Base-by-base conservation (phyloP, 2,888 invertebrate genomes). In the Spodoptera picta region DNA sequence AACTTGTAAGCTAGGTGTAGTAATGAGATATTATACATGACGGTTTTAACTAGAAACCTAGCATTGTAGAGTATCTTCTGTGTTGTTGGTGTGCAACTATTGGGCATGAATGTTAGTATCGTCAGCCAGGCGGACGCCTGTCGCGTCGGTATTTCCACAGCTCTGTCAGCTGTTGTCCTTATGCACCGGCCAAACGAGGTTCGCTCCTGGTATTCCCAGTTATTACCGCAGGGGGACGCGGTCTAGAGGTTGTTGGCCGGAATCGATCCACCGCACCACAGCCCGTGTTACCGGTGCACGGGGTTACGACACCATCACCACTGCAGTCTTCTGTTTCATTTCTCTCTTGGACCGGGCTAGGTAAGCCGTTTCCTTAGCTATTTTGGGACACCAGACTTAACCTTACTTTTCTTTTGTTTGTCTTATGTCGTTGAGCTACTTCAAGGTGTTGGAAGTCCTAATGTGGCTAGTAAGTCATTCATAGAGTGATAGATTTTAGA, bases 151-250 rank as follows among this genome's bases (percentile, higher is more conserved):
- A 91, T 92, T 93, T 88, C 92, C 93, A 84, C 67, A 78, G 75
- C 73, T 58, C 60, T 72, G 79, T 77, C 78, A 70, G 75, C 61
- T 64, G 59, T 56, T 69, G 77, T 80, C 81, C 80, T 81, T 83
- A 81, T 87, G 84, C 87, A 87, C 79, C 72, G 83, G 81, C 79
- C 80, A 81, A 85, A 79, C 79, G 68, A 80, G 76, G 82, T 75
- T 87, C 77, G 80, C 83, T 92, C 86, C 89, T 91, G 94, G 94
- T 91, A 92, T 93, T 94, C 88, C 94, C 94, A 87, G 89, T 90
- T 90, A 91, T 88, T 90, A 90, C 88, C 79, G 90, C 87, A 89
- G 87, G 90, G 92, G 91, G 90, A 87, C 83, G 86, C 79, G 82
- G 83, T 79, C 80, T 84, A 85, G 91, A 83, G 94, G 93, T 93